phyloP scores from a whole-genome alignment of 64 coral and sea anemone species.

The Orbicella faveolata region DNA sequence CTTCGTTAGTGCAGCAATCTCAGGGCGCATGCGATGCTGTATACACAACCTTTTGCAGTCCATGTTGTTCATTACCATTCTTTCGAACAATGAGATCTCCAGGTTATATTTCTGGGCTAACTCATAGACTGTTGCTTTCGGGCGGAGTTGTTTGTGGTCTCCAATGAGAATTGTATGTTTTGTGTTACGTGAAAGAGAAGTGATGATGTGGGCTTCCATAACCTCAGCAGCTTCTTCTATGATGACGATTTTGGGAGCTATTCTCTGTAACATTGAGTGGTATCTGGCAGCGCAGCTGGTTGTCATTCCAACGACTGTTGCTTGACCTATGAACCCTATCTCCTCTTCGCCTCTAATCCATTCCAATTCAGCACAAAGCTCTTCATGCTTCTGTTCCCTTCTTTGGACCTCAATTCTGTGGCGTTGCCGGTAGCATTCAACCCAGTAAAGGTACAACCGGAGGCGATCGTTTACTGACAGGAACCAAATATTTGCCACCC shows the following conservation, averaged over 20 bases:
- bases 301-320: slow-evolving; percentile 41
- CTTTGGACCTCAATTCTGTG: not conserved
- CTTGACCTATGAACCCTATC: not conserved
- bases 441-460: slow-evolving; percentile 39
- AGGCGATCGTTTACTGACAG: not conserved
- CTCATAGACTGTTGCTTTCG: slow-evolving; percentile 81
- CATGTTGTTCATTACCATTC: slow-evolving; percentile 84
- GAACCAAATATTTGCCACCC: slow-evolving; percentile 9
- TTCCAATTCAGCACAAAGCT: slow-evolving; percentile 7
- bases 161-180: slow-evolving; percentile 82
- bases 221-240: slow-evolving; percentile 80
- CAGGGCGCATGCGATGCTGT: slow-evolving; percentile 86
- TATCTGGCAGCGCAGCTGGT: slow-evolving; percentile 32
- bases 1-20: slow-evolving; percentile 69
- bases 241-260: slow-evolving; percentile 47
- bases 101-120: slow-evolving; percentile 78
- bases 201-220: slow-evolving; percentile 78
- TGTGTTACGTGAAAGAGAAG: slow-evolving; percentile 56
- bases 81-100: slow-evolving; percentile 83
- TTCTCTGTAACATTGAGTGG: not conserved
- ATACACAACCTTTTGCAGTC: slow-evolving; percentile 68
- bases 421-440: slow-evolving; percentile 6
- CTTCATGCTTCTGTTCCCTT: slow-evolving; percentile 35
- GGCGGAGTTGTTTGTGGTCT: slow-evolving; percentile 84
- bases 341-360: not conserved